Evolutionary conservation across 2,888 invertebrate genomes (phyloP), one percentile per base, ranked within the genome.

Genomic region (Dryococelus australis): DNA sequence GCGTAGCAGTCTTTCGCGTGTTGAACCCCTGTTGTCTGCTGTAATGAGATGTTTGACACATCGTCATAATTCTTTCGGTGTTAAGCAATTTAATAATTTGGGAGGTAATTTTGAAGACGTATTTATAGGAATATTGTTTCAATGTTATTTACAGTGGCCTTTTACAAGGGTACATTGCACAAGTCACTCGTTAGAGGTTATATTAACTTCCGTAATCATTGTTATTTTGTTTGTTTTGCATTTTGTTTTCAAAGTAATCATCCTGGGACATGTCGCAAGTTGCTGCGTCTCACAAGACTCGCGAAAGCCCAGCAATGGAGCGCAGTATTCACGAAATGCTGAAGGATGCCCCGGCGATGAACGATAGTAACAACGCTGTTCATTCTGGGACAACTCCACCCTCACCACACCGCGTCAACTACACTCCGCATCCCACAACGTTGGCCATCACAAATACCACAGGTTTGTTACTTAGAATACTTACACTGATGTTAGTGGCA

Each of bases 241-340:
- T 65, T 24, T 3, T 65, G 65, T 65, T 65, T 65, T 65, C 65
- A 20, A 65, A 65, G 65, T 65, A 8, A 65, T 24, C 65, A 16
- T 16, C 65, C 13, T n/a, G 65, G 65, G n/a, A n/a, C 0, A 89
- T 89, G 89, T 89, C 89, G 27, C 89, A 89, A 86, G 87, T 87
- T 24, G 89, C 88, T n/a, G 80, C 88, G 35, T 87, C 35, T 28
- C 87, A 65, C 53, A 86, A 86, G 28, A 26, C 87, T 47, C 87
- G 51, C n/a, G 88, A 88, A 24, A 89, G 87, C 81, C 87, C 87
- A 53, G 86, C 88, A 47, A 87, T 88, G 51, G 96, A 96, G 91
- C 93, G 96, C 90, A 96, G 96, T 92, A 97, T 97, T 91, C 97
- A 97, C 92, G 97, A 97, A 93, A 97, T 97, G 97, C 92, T 97